Base-by-base conservation (phyloP, 2,888 invertebrate species). In the Pseudeuparius sepicola region DNA sequence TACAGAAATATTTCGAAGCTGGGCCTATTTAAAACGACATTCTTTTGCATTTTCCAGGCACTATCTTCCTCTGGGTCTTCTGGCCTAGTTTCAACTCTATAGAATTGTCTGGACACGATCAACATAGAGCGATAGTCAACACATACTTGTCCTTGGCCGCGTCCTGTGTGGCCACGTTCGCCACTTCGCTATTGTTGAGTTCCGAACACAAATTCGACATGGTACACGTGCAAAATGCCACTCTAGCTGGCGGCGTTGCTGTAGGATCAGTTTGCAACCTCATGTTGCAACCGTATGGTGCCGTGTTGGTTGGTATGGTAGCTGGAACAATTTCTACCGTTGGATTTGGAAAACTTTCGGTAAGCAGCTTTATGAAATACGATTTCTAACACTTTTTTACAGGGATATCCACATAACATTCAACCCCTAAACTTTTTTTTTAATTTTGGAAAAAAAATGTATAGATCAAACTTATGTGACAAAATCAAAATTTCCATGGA, bases 11-110 rank as follows among this genome's bases (percentile, higher is more conserved):
- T n/a, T n/a, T n/a, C n/a, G n/a, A n/a, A n/a, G n/a, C n/a, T n/a
- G n/a, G n/a, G n/a, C n/a, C n/a, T n/a, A n/a, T n/a, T n/a, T n/a
- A n/a, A n/a, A n/a, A n/a, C n/a, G n/a, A n/a, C n/a, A n/a, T n/a
- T n/a, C n/a, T n/a, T n/a, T n/a, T n/a, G n/a, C n/a, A 25, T 10
- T 20, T 57, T 59, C 7, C 57, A 87, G 89, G 94, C 36, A 88
- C 93, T 1, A 64, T 93, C 34, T 94, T 96, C 62, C 68, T 97
- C 27, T 96, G 93, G 93, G 69, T 94, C 37, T 96, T 86, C 64
- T 96, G 94, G 94, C 96, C 96, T 1, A 90, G 90, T 40, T 97
- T 97, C 67, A 97, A 96, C 66, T 81, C 86, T 2, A 88, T 80
- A 0, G 73, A 85, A 34, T 70, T 84, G 14, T 68, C 67, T 2